These are phyloP conservation scores for Camptogramma bilineatum DNA, from an alignment of 2,888 invertebrate genomes.

Conservation along the genomic window DNA sequence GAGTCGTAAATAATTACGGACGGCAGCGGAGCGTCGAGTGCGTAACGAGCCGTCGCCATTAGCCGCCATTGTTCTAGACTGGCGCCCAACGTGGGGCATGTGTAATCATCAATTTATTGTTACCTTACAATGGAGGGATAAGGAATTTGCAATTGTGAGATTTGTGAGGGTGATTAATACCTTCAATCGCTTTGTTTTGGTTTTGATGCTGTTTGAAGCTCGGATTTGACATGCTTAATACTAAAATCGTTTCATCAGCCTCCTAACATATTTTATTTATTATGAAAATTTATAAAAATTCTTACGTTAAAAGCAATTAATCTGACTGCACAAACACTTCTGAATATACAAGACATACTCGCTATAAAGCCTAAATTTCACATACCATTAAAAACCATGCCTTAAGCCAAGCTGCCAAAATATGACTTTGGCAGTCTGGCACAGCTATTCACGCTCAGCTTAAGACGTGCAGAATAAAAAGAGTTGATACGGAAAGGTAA, in stretches of 20 bases:
- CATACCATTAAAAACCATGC: conserved; percentile 17
- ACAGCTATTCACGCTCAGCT: conserved; percentile 44
- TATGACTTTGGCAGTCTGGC: conserved; percentile 40
- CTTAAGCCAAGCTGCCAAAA: conserved; percentile 45
- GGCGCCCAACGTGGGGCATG: conserved; percentile 65
- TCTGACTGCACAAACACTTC: background rate
- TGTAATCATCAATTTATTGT: conserved; percentile 45
- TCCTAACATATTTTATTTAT: background rate
- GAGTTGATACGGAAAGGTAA: conserved; percentile 42
- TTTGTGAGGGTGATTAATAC: conserved; percentile 21
- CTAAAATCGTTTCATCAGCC: background rate
- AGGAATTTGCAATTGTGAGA: conserved; percentile 22
- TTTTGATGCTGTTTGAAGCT: background rate
- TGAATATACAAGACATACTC: background rate
- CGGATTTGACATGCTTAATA: background rate
- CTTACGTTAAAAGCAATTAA: background rate
- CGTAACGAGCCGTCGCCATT: conserved; percentile 71
- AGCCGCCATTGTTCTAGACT: conserved; percentile 65
- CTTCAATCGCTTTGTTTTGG: conserved; percentile 16
- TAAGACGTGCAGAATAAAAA: conserved; percentile 46
- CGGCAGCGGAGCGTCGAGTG: conserved; percentile 50
- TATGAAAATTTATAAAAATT: background rate
- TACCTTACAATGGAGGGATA: conserved; percentile 29
- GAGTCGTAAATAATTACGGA: conserved; percentile 34
- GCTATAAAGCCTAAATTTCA: background rate